Percentiles rank a stretch among this genome's conserved stretches.
phyloP scores from a whole-genome alignment of 2,797 vertebrate genomes.

The Enoplosus armatus region DNA sequence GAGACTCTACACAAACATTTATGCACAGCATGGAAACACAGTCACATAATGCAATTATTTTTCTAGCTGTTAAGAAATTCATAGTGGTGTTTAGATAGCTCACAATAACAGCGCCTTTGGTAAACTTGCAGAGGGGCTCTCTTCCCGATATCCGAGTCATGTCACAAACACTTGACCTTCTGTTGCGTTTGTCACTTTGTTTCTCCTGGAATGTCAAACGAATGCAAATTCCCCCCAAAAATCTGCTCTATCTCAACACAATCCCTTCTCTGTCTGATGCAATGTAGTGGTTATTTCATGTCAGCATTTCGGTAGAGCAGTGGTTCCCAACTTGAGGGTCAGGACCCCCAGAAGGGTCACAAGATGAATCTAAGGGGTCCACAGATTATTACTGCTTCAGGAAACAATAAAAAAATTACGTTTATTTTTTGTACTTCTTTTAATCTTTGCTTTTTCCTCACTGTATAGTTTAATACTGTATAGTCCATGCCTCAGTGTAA shows the following conservation, averaged over 20 bases:
- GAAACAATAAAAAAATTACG: background rate
- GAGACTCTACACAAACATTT: constrained; percentile 70
- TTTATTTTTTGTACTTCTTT: background rate
- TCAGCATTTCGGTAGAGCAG: background rate
- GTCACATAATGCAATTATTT: constrained; percentile 40
- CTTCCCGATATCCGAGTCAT: constrained; percentile 33
- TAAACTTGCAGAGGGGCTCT: constrained; percentile 3
- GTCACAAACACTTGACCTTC: constrained; percentile 19
- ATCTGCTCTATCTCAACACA: background rate
- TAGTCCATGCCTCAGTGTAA: background rate
- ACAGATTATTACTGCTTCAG: background rate
- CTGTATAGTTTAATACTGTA: background rate
- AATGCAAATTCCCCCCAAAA: background rate
- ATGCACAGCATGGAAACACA: constrained; percentile 49
- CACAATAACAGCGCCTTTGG: constrained; percentile 45
- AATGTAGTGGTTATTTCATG: background rate
- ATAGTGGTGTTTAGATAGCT: constrained; percentile 59
- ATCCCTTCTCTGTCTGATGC: background rate
- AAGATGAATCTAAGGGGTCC: background rate
- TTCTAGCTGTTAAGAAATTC: constrained; percentile 52
- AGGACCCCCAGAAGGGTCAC: background rate
- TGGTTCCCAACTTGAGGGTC: background rate
- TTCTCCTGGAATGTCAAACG: constrained; percentile 1
- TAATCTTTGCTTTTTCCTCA: background rate
- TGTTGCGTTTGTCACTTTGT: constrained; percentile 8